Base-by-base conservation (phyloP, 2,888 invertebrate genomes). In the Drosophila glabriapex region DNA sequence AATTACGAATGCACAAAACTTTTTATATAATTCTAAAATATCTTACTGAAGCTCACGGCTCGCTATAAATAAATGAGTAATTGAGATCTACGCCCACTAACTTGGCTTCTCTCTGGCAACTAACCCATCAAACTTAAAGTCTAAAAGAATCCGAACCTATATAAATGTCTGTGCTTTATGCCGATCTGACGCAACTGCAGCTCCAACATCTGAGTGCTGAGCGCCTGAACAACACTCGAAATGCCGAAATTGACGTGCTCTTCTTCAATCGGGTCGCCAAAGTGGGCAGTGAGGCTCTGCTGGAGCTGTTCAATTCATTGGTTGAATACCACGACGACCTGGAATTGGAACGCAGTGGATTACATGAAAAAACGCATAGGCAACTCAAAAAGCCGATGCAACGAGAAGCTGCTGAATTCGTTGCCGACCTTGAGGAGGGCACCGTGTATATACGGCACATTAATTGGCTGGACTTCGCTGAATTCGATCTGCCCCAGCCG, bases 191-290 rank as follows among this genome's bases (percentile, higher is more conserved):
- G 12, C 22, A 52, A 60, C 58, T 61, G 16, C 67, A 91, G 91
- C 82, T 91, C 33, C 58, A 78, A 14, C 80, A 65, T 22, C 73
- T 92, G 14, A 89, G 64, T 37, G 65, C 90, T 5, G 68, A 76
- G 5, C 75, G 67, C 9, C 62, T 98, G 68, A 98, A 98, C 94
- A 97, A 97, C 91, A 97, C 97, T 1, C 95, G 95, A 31, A 95
- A 96, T 60, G 96, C 97, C 0, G 95, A 95, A 64, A 94, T 95
- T 31, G 95, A 97, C 52, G 94, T 97, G 22, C 92, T 98, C 53
- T 97, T 98, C 94, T 98, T 98, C 94, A 98, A 98, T 93, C 95
- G 98, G 16, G 97, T 97, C 59, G 97, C 98, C 22, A 98, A 98
- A 94, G 97, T 97, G 56, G 98, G 98, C 72, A 97, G 97, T 64